A percentile compares a stretch with the other conserved stretches of the same genome.
These are phyloP conservation scores for Terrapene triunguis DNA, from an alignment of 2,113 vertebrate species.

Conservation along the genomic window DNA sequence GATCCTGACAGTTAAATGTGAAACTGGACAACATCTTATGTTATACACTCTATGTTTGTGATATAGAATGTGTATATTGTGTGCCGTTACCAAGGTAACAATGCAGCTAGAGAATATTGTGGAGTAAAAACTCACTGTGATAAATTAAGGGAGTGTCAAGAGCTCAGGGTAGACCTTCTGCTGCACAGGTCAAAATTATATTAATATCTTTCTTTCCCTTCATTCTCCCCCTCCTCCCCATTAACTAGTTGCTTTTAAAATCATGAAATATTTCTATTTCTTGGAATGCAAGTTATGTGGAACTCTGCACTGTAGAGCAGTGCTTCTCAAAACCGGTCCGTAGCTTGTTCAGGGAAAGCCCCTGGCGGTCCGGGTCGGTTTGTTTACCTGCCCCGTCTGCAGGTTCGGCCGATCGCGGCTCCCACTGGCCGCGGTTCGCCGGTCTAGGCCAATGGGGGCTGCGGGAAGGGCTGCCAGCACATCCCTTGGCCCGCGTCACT, in stretches of 20 bases:
- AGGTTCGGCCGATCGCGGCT: too few relatives aligned
- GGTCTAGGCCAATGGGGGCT: too few relatives aligned
- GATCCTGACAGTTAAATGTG: slow-evolving; percentile 52
- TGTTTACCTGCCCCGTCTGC: too few relatives aligned
- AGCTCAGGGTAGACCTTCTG: slow-evolving; percentile 58
- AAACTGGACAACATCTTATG: not conserved
- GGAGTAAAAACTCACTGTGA: slow-evolving; percentile 68
- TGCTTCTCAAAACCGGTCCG: too few relatives aligned
- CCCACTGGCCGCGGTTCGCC: too few relatives aligned
- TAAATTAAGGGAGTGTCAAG: slow-evolving; percentile 69
- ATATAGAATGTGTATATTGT: slow-evolving; percentile 62
- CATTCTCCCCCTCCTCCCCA: slow-evolving; percentile 48
- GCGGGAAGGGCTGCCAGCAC: too few relatives aligned
- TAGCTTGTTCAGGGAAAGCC: too few relatives aligned
- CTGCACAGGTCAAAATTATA: slow-evolving; percentile 69
- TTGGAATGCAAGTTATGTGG: slow-evolving; percentile 2
- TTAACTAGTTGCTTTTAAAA: slow-evolving; percentile 50
- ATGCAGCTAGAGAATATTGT: slow-evolving; percentile 61
- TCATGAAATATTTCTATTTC: not conserved
- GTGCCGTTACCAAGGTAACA: slow-evolving; percentile 75
- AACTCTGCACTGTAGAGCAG: not conserved
- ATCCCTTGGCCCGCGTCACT: too few relatives aligned
- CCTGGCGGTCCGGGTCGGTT: too few relatives aligned
- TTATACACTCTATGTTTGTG: slow-evolving; percentile 48
- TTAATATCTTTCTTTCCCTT: slow-evolving; percentile 56